phyloP scores from a whole-genome alignment of 2,888 invertebrate genomes.

The Stenodera caucasica region DNA sequence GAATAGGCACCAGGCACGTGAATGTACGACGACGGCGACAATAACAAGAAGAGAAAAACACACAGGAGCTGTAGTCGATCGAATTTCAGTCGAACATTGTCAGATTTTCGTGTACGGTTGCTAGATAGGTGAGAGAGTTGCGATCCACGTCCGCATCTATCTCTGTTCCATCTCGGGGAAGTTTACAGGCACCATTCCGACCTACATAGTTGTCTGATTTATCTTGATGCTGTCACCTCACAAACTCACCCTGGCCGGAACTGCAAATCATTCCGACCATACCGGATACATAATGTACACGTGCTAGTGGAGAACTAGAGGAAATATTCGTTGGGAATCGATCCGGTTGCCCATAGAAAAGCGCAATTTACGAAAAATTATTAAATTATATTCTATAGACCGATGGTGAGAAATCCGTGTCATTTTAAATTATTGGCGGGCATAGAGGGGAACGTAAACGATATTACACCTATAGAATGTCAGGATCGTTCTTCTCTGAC shows the following conservation, averaged over 20 bases:
- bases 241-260: slow-evolving; percentile 39
- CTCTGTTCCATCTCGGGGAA: slow-evolving; percentile 23
- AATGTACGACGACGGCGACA: not conserved
- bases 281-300: slow-evolving; percentile 14
- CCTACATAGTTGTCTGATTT: slow-evolving; percentile 49
- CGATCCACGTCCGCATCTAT: too few relatives aligned
- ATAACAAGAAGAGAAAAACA: too few relatives aligned
- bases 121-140: not conserved
- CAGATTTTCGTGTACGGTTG: slow-evolving; percentile 7
- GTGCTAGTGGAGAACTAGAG: too few relatives aligned
- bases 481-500: slow-evolving; percentile 26
- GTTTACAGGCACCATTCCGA: slow-evolving; percentile 47
- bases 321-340: not conserved
- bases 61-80: slow-evolving; percentile 6
- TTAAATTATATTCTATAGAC: too few relatives aligned
- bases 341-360: too few relatives aligned
- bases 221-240: slow-evolving; percentile 44
- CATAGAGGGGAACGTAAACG: slow-evolving; percentile 21
- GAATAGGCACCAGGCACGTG: slow-evolving; percentile 12
- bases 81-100: slow-evolving; percentile 26
- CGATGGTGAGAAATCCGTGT: slow-evolving; percentile 27
- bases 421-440: slow-evolving; percentile 30
- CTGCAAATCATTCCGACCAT: slow-evolving; percentile 36
- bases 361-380: too few relatives aligned
- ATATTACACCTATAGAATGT: slow-evolving; percentile 23